These are phyloP conservation scores for Cataglyphis livida DNA, from an alignment of 2,888 invertebrate species.

Conservation along the genomic window DNA sequence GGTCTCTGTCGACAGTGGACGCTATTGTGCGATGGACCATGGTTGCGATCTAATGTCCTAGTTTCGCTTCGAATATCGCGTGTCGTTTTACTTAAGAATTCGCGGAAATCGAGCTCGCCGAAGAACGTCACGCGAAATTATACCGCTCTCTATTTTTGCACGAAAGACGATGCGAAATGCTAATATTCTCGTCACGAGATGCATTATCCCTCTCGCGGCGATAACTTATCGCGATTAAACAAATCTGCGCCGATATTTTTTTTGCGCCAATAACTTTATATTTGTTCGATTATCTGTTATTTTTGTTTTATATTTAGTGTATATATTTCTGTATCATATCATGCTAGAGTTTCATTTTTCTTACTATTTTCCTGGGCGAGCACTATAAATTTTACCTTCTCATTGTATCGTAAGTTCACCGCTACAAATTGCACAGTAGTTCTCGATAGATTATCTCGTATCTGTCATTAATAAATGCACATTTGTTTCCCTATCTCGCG, in stretches of 20 bases:
- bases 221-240: slow-evolving; percentile 42
- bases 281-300: neutral
- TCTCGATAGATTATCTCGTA: neutral
- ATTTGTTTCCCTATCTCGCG: neutral
- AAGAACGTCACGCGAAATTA: slow-evolving; percentile 14
- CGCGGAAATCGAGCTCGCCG: neutral
- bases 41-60: slow-evolving; percentile 32
- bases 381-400: neutral
- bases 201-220: slow-evolving; percentile 13
- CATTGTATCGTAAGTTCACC: neutral
- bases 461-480: slow-evolving; percentile 34
- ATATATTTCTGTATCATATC: neutral
- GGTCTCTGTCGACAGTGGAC: slow-evolving; percentile 32
- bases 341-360: slow-evolving; percentile 16
- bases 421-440: slow-evolving; percentile 10
- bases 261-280: slow-evolving; percentile 34
- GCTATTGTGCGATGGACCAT: slow-evolving; percentile 29
- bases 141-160: neutral
- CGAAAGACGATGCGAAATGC: slow-evolving; percentile 27
- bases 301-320: slow-evolving; percentile 18
- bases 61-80: slow-evolving; percentile 25
- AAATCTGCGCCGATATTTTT: slow-evolving; percentile 28
- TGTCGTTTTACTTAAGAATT: slow-evolving; percentile 25
- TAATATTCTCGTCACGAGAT: slow-evolving; percentile 18
- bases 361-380: neutral